Evolutionary conservation across 2,113 vertebrate species (phyloP).

Genomic region (Larimichthys crocea): DNA sequence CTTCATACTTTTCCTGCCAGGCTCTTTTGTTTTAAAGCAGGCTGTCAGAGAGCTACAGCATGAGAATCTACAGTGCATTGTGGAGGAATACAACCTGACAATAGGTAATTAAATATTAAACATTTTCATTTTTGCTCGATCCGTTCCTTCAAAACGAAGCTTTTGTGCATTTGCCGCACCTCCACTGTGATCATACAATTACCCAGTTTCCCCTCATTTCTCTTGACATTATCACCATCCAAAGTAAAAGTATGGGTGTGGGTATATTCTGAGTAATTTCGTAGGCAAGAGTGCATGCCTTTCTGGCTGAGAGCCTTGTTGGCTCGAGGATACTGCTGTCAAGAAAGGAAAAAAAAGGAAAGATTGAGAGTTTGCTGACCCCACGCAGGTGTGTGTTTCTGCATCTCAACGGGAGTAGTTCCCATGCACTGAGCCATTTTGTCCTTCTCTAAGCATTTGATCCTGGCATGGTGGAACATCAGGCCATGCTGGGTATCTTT

Average conservation of each 20-base stretch:
- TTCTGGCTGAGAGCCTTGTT: conserved; percentile 25
- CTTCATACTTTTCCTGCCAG: not conserved
- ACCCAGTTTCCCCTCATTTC: not conserved
- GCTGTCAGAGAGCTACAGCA: not conserved
- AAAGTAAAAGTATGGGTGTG: not conserved
- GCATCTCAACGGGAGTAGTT: conserved; percentile 32
- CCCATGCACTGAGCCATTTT: conserved; percentile 35
- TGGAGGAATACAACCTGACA: conserved; percentile 7
- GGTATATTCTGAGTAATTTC: conserved; percentile 6
- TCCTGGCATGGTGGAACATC: conserved; percentile 11
- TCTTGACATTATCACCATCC: not conserved
- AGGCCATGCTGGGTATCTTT: not conserved
- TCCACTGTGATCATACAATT: conserved; percentile 18
- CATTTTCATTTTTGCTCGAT: conserved; percentile 10
- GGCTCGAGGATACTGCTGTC: conserved; percentile 22
- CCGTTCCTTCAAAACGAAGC: not conserved
- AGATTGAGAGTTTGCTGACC: conserved; percentile 26
- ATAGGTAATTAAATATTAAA: conserved; percentile 11
- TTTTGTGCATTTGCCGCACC: conserved; percentile 9
- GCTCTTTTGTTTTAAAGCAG: conserved; percentile 1
- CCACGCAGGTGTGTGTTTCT: conserved; percentile 53
- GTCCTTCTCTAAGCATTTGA: conserved; percentile 29
- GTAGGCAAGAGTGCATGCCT: conserved; percentile 1
- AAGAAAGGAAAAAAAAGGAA: conserved; percentile 12
- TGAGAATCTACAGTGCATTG: not conserved